phyloP scores from a whole-genome alignment of 1,140 invertebrate genomes.

The Bombus superbus region DNA sequence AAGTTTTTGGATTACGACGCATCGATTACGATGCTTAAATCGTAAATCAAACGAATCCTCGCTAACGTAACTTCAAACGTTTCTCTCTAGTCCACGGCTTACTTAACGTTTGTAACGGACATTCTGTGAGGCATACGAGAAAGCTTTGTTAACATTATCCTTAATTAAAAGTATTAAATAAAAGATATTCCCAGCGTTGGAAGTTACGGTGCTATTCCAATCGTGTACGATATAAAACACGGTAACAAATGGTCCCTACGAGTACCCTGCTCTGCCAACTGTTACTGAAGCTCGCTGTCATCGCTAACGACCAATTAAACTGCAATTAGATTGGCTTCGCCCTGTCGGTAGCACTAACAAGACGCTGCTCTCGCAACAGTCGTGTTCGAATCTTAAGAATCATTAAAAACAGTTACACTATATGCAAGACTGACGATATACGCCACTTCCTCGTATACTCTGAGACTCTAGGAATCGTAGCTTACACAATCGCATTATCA shows the following conservation, averaged over 20 bases:
- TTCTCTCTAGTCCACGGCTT: neutral
- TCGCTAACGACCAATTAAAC: constrained; percentile 28
- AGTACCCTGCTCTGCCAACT: neutral
- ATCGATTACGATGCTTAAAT: too few species aligned
- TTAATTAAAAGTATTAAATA: neutral
- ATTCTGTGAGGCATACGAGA: neutral
- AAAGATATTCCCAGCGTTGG: neutral
- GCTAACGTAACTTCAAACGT: neutral
- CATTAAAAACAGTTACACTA: neutral
- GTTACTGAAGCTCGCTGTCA: neutral
- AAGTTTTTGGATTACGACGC: too few species aligned
- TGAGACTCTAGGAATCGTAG: neutral
- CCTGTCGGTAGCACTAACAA: neutral
- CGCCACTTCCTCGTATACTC: neutral
- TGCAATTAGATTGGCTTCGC: constrained; percentile 23
- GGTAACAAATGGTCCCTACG: neutral
- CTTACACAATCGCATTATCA: too few species aligned
- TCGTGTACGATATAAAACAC: neutral
- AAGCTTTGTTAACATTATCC: neutral
- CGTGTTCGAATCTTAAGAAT: neutral
- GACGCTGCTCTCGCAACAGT: neutral
- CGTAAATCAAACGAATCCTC: too few species aligned
- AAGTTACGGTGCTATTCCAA: neutral
- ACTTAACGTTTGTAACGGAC: neutral
- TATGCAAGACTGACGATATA: neutral